Evolutionary conservation across 1,140 invertebrate species (phyloP), one percentile per base, ranked within the genome.

Genomic region (Helicoverpa armigera): DNA sequence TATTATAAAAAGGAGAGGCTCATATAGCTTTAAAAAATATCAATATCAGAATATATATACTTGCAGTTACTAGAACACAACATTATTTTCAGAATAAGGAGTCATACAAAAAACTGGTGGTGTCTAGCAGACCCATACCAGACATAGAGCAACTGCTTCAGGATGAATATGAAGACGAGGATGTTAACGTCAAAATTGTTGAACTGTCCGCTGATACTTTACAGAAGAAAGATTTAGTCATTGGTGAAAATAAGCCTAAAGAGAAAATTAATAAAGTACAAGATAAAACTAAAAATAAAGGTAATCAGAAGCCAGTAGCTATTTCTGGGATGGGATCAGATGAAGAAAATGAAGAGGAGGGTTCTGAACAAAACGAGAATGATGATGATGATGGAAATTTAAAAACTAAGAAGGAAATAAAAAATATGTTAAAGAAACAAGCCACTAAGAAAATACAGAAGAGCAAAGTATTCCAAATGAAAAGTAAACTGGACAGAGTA

Each of bases 151-250:
- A 97, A 82, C 93, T 97, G 56, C 92, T 97, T 0, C 95, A 96
- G 76, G 95, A 97, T 85, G 96, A 97, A 85, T 97, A 95, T 88
- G 97, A 97, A 91, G 96, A 97, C 85, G 96, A 97, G n/a, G 96
- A 97, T 87, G 97, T 97, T 7, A 97, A 96, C 85, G 97, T 98
- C 5, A 97, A 97, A 94, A 96, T 98, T 75, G 95, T 97, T 0
- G 97, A 97, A 88, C 90, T 98, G 13, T 96, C 96, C 43, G 94
- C 96, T 61, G 96, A 96, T 65, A 96, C 96, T 51, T 93, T 97
- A 67, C 95, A 96, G 10, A 95, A 96, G 75, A 95, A 96, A 86
- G 96, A 96, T 82, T 96, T 96, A 87, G 96, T 97, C 92, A 97
- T 97, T 79, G 97, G 97, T 10, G 95, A 96, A 63, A 97, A 97